Conservation (phyloP, 2,888 invertebrate genomes). For the Autographa pulchrina region DNA sequence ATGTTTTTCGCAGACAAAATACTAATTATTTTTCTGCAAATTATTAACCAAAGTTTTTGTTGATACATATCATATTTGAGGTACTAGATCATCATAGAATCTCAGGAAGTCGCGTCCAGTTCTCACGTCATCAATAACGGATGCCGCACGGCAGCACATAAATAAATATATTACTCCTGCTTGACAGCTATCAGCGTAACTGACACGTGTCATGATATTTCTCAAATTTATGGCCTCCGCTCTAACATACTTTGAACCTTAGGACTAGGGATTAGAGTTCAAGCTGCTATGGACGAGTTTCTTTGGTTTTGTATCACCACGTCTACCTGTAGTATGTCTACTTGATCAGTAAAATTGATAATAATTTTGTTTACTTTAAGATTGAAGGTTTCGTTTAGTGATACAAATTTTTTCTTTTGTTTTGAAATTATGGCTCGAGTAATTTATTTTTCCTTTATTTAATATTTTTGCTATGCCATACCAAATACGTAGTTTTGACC, state of each 20-base stretch:
- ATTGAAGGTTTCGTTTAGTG: too few relatives aligned
- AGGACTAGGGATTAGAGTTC: conserved; percentile 34
- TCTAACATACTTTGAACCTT: conserved; percentile 53
- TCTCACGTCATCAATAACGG: conserved; percentile 79
- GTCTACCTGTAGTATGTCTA: conserved; percentile 77
- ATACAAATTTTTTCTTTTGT: background rate
- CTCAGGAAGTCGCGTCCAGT: conserved; percentile 52
- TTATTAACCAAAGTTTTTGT: background rate
- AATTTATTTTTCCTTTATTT: background rate
- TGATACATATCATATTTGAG: background rate
- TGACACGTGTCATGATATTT: conserved; percentile 81
- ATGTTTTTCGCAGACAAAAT: too few relatives aligned
- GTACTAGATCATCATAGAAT: conserved; percentile 48
- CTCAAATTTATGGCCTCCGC: conserved; percentile 66
- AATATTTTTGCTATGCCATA: background rate
- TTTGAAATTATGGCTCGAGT: background rate
- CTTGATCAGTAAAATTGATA: conserved; percentile 75
- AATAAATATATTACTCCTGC: conserved; percentile 84
- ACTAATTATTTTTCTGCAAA: too few relatives aligned
- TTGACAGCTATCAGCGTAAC: conserved; percentile 81
- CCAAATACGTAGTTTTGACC: background rate
- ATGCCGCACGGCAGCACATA: conserved; percentile 70
- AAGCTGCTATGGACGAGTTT: conserved; percentile 32
- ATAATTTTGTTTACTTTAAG: conserved; percentile 44
- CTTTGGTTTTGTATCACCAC: conserved; percentile 59